Evolutionary conservation across 2,113 vertebrate species (phyloP), one percentile per base, ranked within the genome.

Genomic region (Mesocricetus auratus): DNA sequence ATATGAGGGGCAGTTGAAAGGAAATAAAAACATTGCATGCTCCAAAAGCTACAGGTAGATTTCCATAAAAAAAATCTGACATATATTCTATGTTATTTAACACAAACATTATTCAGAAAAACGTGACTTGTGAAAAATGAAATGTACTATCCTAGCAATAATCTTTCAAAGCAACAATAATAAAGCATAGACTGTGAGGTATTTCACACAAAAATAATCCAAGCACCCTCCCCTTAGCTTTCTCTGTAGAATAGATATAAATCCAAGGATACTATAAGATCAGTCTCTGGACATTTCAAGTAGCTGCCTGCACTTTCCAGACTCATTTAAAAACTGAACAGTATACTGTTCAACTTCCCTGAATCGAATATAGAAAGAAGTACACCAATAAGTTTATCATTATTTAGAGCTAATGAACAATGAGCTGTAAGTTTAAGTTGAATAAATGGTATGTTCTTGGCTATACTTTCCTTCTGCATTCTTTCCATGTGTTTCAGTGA

Each of bases 51-150:
- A 47, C 10, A 86, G 50, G 58, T 78, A 77, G 3, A 24, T 87
- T 95, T 93, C 69, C 81, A 82, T 94, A 90, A 95, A 47, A 47
- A 42, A 71, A 94, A 81, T 75, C 58, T 17, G 66, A 90, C 26
- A 74, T 87, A 77, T 33, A 26, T 12, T 90, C 68, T 91, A 7
- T 33, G 77, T 50, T 87, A 79, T 93, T 95, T 91, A 62, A 74
- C 15, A 64, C 64, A 74, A 53, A 77, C 24, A 86, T 95, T 33
- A 66, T 89, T 96, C 73, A 85, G 29, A 86, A 64, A 73, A 50
- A 88, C 50, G 93, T 92, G 33, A 92, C 50, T 94, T 95, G 90
- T 96, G 58, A 94, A 95, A 97, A 96, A 81, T 79, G 75, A 94
- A 94, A 94, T 86, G 0, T 82, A 31, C 50, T 86, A 1, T 90